Percentiles rank a stretch among this genome's conserved stretches.
phyloP scores from a whole-genome alignment of 53 echinoderm and acorn worm species.

The Glandiceps talaboti region DNA sequence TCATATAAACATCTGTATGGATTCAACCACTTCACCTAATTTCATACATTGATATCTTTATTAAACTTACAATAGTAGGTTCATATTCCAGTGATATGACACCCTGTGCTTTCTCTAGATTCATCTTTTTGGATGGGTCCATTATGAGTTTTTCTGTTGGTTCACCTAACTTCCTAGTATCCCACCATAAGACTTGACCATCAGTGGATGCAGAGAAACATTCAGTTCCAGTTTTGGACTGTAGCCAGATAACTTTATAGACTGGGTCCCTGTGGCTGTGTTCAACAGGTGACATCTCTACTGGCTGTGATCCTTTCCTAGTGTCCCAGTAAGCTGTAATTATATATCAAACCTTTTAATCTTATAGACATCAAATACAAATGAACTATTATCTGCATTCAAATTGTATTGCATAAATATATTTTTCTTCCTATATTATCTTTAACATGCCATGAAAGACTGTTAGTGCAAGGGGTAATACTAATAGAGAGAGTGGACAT shows the following conservation, averaged over 20 bases:
- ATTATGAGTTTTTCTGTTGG: conserved; percentile 93
- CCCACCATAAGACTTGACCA: conserved; percentile 99
- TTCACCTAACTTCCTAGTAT: conserved; percentile 86
- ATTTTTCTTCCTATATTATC: no score
- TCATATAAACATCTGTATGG: no score
- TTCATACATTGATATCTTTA: no score
- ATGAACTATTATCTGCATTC: no score
- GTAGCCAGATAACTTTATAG: conserved; percentile 97
- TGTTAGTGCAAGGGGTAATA: no score
- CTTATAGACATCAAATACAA: no score
- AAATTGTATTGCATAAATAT: no score
- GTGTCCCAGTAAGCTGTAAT: conserved; percentile 99
- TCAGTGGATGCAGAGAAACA: conserved; percentile 99
- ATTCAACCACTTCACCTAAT: no score
- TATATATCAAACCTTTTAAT: no score
- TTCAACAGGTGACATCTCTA: conserved; percentile 96
- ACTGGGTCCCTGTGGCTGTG: conserved; percentile 97
- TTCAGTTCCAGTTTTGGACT: conserved; percentile 97
- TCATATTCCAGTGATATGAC: conserved; percentile 83
- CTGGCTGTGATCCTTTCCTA: conserved; percentile 90
- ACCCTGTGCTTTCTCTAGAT: conserved; percentile 88
- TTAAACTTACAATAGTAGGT: conserved; percentile 85
- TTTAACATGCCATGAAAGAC: no score
- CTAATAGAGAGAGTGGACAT: no score
- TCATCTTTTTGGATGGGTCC: conserved; percentile 93